Evolutionary conservation across 1,140 invertebrate genomes (phyloP).

Genomic region (Battus philenor): DNA sequence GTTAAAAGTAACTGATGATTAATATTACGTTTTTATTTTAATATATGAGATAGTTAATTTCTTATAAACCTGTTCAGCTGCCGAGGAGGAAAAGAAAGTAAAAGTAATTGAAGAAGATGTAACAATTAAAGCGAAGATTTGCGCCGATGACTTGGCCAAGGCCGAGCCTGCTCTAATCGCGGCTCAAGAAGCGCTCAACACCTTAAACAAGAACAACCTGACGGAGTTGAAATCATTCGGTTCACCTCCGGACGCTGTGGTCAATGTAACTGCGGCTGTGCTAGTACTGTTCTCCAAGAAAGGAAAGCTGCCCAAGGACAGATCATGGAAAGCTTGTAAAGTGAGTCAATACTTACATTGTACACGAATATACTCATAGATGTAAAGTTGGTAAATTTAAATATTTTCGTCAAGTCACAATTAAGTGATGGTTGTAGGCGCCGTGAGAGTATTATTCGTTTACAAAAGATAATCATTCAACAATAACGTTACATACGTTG

Average conservation of each 20-base stretch:
- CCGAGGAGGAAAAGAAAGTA: conserved; percentile 93
- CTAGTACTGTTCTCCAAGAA: conserved; percentile 89
- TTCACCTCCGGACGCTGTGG: conserved; percentile 87
- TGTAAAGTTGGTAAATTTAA: no score
- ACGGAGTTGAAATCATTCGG: conserved; percentile 97
- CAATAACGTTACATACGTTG: no score
- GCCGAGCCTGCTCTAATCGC: conserved; percentile 93
- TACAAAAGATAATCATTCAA: no score
- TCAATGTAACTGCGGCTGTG: conserved; percentile 91
- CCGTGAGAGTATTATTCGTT: no score
- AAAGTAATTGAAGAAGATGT: conserved; percentile 92
- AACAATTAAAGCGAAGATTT: conserved; percentile 88
- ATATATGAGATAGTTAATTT: no score
- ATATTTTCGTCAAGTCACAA: no score
- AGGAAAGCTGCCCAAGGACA: conserved; percentile 94
- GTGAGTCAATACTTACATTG: conserved; percentile 43
- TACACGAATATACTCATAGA: no score
- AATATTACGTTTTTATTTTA: no score
- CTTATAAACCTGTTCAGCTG: conserved; percentile 68
- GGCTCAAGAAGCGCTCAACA: conserved; percentile 93
- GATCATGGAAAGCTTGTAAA: conserved; percentile 95
- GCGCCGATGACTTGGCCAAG: conserved; percentile 91
- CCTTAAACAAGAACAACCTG: conserved; percentile 94
- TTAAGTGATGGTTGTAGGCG: no score
- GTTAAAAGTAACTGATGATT: no score